These are phyloP conservation scores for Dasyurus viverrinus DNA, from an alignment of 2,113 vertebrate genomes.

Conservation along the genomic window DNA sequence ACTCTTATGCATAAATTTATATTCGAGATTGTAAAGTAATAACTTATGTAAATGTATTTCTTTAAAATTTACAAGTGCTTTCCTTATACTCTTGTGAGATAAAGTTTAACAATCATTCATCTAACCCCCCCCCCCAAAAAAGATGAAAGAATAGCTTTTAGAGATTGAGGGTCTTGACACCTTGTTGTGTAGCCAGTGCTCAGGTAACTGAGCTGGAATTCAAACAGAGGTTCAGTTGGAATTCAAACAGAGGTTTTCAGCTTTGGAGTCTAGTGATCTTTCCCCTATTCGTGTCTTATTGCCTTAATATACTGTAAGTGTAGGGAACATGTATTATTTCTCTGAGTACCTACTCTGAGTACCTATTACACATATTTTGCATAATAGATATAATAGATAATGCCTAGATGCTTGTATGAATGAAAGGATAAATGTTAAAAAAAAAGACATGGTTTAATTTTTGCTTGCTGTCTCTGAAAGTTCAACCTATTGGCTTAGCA, in stretches of 20 bases:
- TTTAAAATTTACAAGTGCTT: not conserved
- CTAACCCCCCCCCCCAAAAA: not conserved
- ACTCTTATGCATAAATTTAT: not conserved
- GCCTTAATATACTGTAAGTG: not conserved
- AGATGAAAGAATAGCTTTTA: not conserved
- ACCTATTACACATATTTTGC: not conserved
- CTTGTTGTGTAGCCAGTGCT: not conserved
- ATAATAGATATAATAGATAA: not conserved
- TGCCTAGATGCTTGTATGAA: not conserved
- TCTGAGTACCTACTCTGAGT: not conserved
- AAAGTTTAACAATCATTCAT: not conserved
- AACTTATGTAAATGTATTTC: not conserved
- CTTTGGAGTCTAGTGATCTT: not conserved
- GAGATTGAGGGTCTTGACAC: not conserved
- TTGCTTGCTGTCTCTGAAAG: not conserved
- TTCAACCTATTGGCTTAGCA: slow-evolving; percentile 14
- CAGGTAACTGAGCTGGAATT: not conserved
- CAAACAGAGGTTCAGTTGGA: not conserved
- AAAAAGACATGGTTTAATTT: not conserved
- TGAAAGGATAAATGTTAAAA: not conserved
- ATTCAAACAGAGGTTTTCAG: not conserved
- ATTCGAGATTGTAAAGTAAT: not conserved
- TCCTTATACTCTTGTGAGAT: not conserved
- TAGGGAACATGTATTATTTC: not conserved
- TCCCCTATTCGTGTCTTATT: not conserved